Percentiles rank a stretch among this genome's conserved stretches.
Conservation (phyloP, 2,888 invertebrate genomes). For the Amphipoea oculea region DNA sequence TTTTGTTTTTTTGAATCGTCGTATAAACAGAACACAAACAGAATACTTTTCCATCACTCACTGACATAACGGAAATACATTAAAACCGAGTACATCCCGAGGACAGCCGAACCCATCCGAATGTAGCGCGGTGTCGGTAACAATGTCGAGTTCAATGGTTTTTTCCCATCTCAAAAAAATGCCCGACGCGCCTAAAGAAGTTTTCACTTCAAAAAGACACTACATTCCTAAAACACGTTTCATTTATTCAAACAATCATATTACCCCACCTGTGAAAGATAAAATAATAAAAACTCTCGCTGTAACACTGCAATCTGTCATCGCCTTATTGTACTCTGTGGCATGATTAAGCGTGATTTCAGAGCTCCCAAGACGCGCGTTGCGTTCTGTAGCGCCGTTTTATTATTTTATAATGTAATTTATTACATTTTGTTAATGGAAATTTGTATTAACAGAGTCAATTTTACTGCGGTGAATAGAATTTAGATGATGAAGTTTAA, state of each 20-base stretch:
- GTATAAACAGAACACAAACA: too few relatives aligned
- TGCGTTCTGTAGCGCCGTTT: conserved; percentile 34
- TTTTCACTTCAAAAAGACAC: too few relatives aligned
- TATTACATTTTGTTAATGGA: conserved; percentile 44
- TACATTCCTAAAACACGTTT: neutral
- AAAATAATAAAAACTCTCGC: conserved; percentile 42
- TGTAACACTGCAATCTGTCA: conserved; percentile 46
- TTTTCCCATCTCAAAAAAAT: too few relatives aligned
- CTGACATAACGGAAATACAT: too few relatives aligned
- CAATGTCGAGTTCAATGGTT: too few relatives aligned
- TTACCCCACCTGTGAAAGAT: conserved; percentile 23
- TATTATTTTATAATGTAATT: conserved; percentile 40
- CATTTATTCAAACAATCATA: conserved; percentile 20
- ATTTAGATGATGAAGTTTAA: conserved; percentile 34
- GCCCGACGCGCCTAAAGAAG: too few relatives aligned
- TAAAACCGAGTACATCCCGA: too few relatives aligned
- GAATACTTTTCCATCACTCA: too few relatives aligned
- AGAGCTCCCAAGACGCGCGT: conserved; percentile 54
- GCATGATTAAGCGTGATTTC: conserved; percentile 62
- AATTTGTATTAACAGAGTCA: conserved; percentile 33
- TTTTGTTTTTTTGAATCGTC: too few relatives aligned
- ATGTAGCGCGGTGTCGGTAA: too few relatives aligned
- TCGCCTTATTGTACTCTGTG: conserved; percentile 52
- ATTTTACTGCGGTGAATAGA: conserved; percentile 24
- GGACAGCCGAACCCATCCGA: too few relatives aligned